Base-by-base conservation (phyloP, 2,113 vertebrate species). In the human region DNA sequence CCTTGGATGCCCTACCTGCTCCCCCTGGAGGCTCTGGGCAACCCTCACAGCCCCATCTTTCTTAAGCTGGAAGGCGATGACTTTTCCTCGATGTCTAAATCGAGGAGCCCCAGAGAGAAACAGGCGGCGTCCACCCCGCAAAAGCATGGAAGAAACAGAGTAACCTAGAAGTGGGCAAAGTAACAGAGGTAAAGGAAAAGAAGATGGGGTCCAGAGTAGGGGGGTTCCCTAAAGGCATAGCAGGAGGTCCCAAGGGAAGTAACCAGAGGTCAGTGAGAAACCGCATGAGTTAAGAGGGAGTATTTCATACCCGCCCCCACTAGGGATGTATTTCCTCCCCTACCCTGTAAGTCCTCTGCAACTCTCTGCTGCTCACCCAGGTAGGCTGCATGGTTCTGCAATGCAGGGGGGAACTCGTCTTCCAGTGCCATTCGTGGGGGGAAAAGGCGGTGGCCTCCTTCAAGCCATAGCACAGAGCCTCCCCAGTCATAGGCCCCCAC, bases 401-500 rank as follows among this genome's bases (percentile, higher is more conserved):
- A 90, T 95, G 99, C 99, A 97, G 98, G 89, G 0, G 99, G 99
- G 93, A 99, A 99, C 97, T 99, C 99, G 90, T 98, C 98, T 97
- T 99, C 99, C 22, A 99, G 99, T 3, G 99, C 99, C 8, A 98
- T 97, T 43, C 99, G 98, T 16, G 99, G 93, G 0, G 99, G 99
- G 43, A 99, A 95, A 40, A 99, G 83, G 70, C 68, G 98, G 5
- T 99, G 99, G 0, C 97, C 97, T 10, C 10, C 81, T 38, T 99
- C 98, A 95, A 99, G 98, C 98, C 99, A 99, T 94, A 99, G 94
- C 88, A 99, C 99, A 0, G 99, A 99, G 1, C 99, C 99, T 0
- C 99, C 99, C 99, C 99, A 99, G 98, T 99, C 99, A 1, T 99
- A 99, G 32, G 99, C 99, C 6, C 99, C 99, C 14, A 99, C 99